A percentile compares a stretch with the other conserved stretches of the same genome.
These are phyloP conservation scores for Oostethus manadensis DNA, from an alignment of 2,113 vertebrate genomes.

Conservation along the genomic window DNA sequence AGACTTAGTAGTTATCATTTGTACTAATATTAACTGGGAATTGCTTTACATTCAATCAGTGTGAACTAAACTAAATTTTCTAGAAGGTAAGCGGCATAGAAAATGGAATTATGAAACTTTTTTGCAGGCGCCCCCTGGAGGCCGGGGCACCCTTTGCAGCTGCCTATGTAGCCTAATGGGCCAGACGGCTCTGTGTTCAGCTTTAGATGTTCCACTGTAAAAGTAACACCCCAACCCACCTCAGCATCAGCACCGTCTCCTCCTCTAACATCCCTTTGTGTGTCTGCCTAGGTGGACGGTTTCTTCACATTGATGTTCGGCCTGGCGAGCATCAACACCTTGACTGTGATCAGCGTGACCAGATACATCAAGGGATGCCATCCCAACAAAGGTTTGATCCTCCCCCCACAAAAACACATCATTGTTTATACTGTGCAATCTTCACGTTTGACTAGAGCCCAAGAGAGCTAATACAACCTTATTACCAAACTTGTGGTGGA, in stretches of 20 bases:
- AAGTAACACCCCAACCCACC: neutral
- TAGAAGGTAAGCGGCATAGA: too few species aligned
- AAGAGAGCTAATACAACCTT: slow-evolving; percentile 35
- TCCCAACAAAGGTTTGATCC: slow-evolving; percentile 73
- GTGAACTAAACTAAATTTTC: too few species aligned
- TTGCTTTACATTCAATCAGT: too few species aligned
- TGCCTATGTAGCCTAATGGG: too few species aligned
- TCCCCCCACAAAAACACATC: slow-evolving; percentile 2
- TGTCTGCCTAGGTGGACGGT: slow-evolving; percentile 76
- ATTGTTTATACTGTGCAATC: neutral
- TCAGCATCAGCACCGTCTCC: neutral
- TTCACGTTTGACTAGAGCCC: slow-evolving; percentile 42
- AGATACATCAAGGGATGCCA: slow-evolving; percentile 83
- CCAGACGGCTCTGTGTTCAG: too few species aligned
- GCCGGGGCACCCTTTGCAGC: too few species aligned
- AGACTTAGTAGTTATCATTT: too few species aligned
- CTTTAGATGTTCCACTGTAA: too few species aligned
- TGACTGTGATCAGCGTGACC: slow-evolving; percentile 85
- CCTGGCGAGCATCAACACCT: slow-evolving; percentile 84
- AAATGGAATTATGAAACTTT: too few species aligned
- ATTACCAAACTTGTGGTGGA: slow-evolving; percentile 32
- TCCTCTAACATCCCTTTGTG: neutral
- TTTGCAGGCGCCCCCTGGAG: too few species aligned
- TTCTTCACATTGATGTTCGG: slow-evolving; percentile 86
- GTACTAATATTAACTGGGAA: too few species aligned